These are phyloP conservation scores for Fistularia tabacaria DNA, from an alignment of 2,797 vertebrate genomes.

Conservation along the genomic window DNA sequence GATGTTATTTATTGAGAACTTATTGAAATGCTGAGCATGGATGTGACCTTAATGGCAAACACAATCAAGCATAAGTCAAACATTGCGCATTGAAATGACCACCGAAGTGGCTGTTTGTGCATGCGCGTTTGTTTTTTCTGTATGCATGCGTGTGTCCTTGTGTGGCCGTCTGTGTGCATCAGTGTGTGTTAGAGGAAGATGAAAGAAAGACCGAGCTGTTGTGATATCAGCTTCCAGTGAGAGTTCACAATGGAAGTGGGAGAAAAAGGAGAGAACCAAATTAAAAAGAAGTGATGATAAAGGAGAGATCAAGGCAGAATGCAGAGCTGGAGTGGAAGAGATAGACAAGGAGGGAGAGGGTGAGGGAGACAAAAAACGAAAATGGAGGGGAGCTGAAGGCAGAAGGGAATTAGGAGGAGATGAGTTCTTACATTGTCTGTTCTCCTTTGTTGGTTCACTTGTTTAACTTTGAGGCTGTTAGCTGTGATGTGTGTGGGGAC, in stretches of 20 bases:
- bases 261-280: slow-evolving; percentile 25
- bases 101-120: slow-evolving; percentile 21
- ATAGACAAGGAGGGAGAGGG: slow-evolving; percentile 42
- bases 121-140: too few relatives aligned
- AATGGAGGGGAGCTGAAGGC: slow-evolving; percentile 38
- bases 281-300: slow-evolving; percentile 38
- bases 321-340: slow-evolving; percentile 44
- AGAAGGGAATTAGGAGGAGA: slow-evolving; percentile 48
- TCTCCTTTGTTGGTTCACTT: slow-evolving; percentile 49
- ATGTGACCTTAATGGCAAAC: slow-evolving; percentile 11
- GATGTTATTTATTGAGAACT: too few relatives aligned
- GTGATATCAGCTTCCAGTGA: slow-evolving; percentile 52
- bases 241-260: slow-evolving; percentile 54
- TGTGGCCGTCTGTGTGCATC: slow-evolving; percentile 11
- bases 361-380: slow-evolving; percentile 1
- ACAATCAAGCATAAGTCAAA: slow-evolving; percentile 14
- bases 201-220: slow-evolving; percentile 44
- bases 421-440: slow-evolving; percentile 44
- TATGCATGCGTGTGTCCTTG: not conserved
- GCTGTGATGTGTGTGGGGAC: slow-evolving; percentile 17
- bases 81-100: slow-evolving; percentile 36
- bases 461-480: slow-evolving; percentile 44
- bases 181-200: slow-evolving; percentile 23
- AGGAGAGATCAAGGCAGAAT: slow-evolving; percentile 49
- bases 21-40: too few relatives aligned